Evolutionary conservation across 2,888 invertebrate genomes (phyloP).

Genomic region (Microctonus brassicae): DNA sequence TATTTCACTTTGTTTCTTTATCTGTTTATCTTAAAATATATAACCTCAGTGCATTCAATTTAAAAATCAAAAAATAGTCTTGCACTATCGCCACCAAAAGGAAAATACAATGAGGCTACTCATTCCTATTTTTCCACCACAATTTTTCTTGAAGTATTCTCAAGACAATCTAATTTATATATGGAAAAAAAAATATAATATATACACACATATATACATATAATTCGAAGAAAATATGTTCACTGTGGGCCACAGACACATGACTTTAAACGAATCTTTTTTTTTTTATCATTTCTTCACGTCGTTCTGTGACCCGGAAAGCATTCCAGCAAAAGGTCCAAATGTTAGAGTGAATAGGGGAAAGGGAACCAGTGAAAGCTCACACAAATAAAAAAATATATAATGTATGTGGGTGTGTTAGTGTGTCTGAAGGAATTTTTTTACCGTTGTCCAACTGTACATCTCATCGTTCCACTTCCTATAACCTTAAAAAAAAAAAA

Average conservation of each 20-base stretch:
- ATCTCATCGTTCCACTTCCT: neutral
- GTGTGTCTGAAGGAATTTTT: neutral
- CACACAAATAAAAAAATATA: too few relatives aligned
- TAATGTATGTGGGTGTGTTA: neutral
- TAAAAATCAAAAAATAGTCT: neutral
- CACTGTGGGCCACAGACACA: neutral
- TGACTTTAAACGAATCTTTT: slow-evolving; percentile 22
- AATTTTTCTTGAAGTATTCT: neutral
- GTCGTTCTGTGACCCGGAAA: slow-evolving; percentile 24
- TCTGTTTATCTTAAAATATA: neutral
- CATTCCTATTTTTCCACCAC: neutral
- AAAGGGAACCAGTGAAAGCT: too few relatives aligned
- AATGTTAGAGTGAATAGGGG: neutral
- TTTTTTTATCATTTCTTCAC: slow-evolving; percentile 22
- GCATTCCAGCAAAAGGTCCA: slow-evolving; percentile 5
- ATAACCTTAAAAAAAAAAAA: neutral
- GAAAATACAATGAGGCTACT: neutral
- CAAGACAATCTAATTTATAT: neutral
- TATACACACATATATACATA: neutral
- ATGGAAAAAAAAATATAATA: neutral
- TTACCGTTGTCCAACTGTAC: neutral
- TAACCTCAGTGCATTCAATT: neutral
- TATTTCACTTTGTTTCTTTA: neutral
- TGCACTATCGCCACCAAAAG: neutral
- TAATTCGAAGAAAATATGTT: neutral